These are phyloP conservation scores for Trichogramma pretiosum DNA, from an alignment of 1,140 invertebrate species.

Conservation along the genomic window DNA sequence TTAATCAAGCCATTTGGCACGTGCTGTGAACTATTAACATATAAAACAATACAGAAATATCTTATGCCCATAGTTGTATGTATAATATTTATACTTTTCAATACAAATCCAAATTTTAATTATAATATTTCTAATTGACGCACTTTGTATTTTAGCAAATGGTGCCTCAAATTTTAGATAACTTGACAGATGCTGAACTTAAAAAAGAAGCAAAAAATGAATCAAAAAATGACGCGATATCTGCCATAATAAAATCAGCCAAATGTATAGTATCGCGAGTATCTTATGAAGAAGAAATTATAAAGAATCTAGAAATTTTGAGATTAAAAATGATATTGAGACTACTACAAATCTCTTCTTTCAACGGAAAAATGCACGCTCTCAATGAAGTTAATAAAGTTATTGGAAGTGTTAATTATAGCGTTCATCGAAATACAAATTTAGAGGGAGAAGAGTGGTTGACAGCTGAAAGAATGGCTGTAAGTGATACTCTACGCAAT, in stretches of 20 bases:
- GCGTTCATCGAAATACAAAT: slow-evolving; percentile 62
- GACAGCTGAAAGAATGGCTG: slow-evolving; percentile 86
- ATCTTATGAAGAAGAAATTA: slow-evolving; percentile 71
- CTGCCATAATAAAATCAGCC: slow-evolving; percentile 79
- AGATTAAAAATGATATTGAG: slow-evolving; percentile 93
- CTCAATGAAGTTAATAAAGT: slow-evolving; percentile 98
- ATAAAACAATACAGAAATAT: slow-evolving; percentile 83
- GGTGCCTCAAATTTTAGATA: slow-evolving; percentile 83
- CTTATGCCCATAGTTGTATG: slow-evolving; percentile 86
- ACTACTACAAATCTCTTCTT: slow-evolving; percentile 92
- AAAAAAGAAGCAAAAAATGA: slow-evolving; percentile 96
- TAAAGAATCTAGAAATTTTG: slow-evolving; percentile 88
- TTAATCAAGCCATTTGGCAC: slow-evolving; percentile 85
- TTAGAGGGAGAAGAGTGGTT: slow-evolving; percentile 86
- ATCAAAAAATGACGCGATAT: slow-evolving; percentile 86
- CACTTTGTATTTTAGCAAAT: slow-evolving; percentile 60
- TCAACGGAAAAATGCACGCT: slow-evolving; percentile 99
- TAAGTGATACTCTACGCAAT: slow-evolving; percentile 50
- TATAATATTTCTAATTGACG: slow-evolving; percentile 4
- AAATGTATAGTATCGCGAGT: slow-evolving; percentile 77
- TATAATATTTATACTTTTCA: slow-evolving; percentile 21
- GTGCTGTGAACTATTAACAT: slow-evolving; percentile 85
- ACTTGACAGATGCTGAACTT: slow-evolving; percentile 92
- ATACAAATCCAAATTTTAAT: not conserved
- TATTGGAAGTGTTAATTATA: slow-evolving; percentile 81